Conservation (phyloP, 2,888 invertebrate genomes). For the Ochropleura plecta region DNA sequence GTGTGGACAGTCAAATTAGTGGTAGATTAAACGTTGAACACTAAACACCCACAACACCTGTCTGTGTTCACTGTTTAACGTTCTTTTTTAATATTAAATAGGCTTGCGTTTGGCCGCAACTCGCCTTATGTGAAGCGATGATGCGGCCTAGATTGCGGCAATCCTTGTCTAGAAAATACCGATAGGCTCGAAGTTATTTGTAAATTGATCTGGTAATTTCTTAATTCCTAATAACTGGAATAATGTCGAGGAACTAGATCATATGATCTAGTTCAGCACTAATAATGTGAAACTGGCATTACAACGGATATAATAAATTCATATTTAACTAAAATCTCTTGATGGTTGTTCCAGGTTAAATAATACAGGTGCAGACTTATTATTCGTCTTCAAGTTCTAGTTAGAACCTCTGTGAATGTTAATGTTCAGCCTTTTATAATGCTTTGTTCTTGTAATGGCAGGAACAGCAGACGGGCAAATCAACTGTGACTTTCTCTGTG, state of each 20-base stretch:
- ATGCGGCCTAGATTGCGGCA: no score
- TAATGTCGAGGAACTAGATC: neutral
- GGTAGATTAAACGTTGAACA: neutral
- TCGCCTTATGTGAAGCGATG: no score
- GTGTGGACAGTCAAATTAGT: neutral
- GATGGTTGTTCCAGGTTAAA: neutral
- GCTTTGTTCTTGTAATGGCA: constrained; percentile 77
- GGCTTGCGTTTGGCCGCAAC: no score
- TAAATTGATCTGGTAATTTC: neutral
- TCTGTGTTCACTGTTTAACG: no score
- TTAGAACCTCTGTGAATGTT: neutral
- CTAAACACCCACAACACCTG: neutral
- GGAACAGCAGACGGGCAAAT: constrained; percentile 84
- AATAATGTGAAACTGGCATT: neutral
- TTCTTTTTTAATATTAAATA: no score
- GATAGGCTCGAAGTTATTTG: neutral
- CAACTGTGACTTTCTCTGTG: constrained; percentile 75
- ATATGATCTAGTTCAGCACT: neutral
- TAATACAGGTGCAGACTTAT: neutral
- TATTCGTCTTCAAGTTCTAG: neutral
- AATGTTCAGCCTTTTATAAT: constrained; percentile 16
- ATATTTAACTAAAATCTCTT: neutral
- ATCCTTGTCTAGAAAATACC: no score
- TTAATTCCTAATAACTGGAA: neutral
- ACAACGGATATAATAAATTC: neutral